Evolutionary conservation across 2,888 invertebrate genomes (phyloP).

Genomic region (Ceraclea dissimilis): DNA sequence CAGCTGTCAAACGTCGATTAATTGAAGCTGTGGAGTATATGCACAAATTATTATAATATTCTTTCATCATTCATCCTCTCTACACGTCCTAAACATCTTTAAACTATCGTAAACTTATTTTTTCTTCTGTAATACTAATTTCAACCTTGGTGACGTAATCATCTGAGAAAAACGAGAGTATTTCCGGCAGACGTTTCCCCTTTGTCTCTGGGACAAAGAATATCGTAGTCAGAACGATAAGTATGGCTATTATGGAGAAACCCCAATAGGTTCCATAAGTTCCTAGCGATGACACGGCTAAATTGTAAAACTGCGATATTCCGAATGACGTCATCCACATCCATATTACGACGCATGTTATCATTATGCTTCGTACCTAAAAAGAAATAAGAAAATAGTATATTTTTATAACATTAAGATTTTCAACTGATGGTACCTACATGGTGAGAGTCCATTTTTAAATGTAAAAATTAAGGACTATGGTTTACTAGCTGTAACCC

Average conservation of each 20-base stretch:
- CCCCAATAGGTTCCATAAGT: slow-evolving; percentile 34
- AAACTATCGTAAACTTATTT: no score
- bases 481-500: no score
- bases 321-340: slow-evolving; percentile 36
- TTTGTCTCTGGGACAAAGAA: slow-evolving; percentile 40
- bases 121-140: background rate
- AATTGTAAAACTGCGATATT: slow-evolving; percentile 16
- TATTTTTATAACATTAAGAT: no score
- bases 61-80: no score
- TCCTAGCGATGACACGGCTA: slow-evolving; percentile 30
- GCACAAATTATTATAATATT: no score
- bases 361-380: slow-evolving; percentile 36
- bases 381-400: slow-evolving; percentile 23
- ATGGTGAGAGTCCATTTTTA: no score
- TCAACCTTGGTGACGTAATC: background rate
- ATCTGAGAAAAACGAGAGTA: slow-evolving; percentile 27
- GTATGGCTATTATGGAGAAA: slow-evolving; percentile 34
- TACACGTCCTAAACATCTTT: no score
- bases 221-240: slow-evolving; percentile 32
- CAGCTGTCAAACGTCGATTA: no score
- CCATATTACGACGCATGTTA: slow-evolving; percentile 36
- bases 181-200: slow-evolving; percentile 36
- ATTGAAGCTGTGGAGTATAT: no score
- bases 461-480: no score
- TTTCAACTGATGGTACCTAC: no score